These are phyloP conservation scores for Tridacna crocea DNA, from an alignment of 2,888 invertebrate genomes.

Conservation along the genomic window DNA sequence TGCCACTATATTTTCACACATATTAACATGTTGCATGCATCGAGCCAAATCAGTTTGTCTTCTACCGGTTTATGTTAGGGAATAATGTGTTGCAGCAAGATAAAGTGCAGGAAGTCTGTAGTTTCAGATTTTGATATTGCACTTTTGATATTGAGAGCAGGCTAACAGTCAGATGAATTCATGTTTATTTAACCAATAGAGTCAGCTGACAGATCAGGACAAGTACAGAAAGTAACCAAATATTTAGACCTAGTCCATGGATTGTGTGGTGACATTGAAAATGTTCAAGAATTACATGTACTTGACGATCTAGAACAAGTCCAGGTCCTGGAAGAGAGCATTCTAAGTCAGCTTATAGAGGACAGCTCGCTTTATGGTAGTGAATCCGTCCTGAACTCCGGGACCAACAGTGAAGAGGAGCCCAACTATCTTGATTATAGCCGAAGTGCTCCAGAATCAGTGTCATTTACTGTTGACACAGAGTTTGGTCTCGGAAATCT, in stretches of 20 bases:
- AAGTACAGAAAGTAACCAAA: no score
- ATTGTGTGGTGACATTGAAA: no score
- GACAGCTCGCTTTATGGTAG: constrained; percentile 2
- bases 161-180: no score
- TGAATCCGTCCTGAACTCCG: neutral
- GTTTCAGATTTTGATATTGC: no score
- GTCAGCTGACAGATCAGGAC: no score
- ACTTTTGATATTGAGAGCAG: no score
- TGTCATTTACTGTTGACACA: neutral
- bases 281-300: neutral
- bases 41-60: no score
- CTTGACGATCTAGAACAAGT: neutral
- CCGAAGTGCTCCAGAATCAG: neutral
- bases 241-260: no score
- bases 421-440: neutral
- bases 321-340: constrained; percentile 7
- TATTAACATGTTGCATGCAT: neutral
- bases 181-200: no score
- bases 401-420: neutral
- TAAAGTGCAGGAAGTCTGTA: no score
- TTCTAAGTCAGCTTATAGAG: constrained; percentile 15
- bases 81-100: no score
- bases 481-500: neutral
- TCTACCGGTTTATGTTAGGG: no score
- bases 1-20: neutral